Conservation (phyloP, 2,797 vertebrate genomes). For the Clamator glandarius region DNA sequence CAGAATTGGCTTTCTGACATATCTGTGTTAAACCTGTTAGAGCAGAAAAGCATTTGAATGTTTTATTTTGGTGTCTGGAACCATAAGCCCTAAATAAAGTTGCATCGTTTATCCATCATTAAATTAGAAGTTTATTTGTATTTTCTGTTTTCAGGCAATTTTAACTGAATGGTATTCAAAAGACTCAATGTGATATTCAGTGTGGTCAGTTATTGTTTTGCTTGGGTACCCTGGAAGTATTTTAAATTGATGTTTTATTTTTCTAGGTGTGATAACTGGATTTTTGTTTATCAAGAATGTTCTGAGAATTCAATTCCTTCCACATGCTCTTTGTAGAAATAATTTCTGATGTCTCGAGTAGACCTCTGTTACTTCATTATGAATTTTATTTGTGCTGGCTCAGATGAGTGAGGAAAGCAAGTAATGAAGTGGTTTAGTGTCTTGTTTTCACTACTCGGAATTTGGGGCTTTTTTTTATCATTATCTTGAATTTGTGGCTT, state of each 20-base stretch:
- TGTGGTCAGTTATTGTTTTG: not conserved
- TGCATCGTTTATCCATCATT: not conserved
- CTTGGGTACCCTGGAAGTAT: not conserved
- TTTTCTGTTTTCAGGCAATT: not conserved
- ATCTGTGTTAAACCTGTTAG: slow-evolving; percentile 32
- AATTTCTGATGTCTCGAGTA: not conserved
- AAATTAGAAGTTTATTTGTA: slow-evolving; percentile 1
- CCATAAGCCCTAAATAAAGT: not conserved
- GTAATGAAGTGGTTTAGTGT: not conserved
- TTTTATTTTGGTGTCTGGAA: slow-evolving; percentile 12
- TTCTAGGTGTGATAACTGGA: not conserved
- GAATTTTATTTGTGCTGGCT: not conserved
- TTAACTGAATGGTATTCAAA: not conserved
- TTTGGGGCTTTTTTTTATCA: not conserved
- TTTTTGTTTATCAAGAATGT: not conserved
- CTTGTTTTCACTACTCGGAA: not conserved
- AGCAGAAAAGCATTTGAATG: not conserved
- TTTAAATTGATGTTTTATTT: not conserved
- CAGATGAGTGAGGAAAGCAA: not conserved
- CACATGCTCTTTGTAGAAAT: not conserved
- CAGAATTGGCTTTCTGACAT: slow-evolving; percentile 24
- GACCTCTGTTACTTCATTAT: not conserved
- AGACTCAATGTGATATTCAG: not conserved
- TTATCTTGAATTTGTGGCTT: not conserved
- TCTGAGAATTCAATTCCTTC: not conserved